Base-by-base conservation (phyloP, 1,140 invertebrate species). In the Formica exsecta region DNA sequence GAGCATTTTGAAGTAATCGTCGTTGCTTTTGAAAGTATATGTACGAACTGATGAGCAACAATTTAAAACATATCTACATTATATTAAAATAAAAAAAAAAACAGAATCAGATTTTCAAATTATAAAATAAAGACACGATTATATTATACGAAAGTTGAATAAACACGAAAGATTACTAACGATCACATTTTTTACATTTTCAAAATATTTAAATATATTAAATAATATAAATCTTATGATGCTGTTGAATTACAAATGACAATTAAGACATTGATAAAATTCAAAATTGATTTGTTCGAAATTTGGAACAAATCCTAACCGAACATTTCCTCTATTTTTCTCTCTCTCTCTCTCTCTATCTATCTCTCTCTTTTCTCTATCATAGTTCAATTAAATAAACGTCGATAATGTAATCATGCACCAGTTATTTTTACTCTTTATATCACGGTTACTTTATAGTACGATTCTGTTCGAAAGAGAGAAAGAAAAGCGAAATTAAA, bases 341-440 rank as follows among this genome's bases (percentile, higher is more conserved):
- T 38, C 36, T 38, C 36, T 38, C 9, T 8, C 9, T 44, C 22
- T 22, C 22, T 22, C 22, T 22, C 22, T 22, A 3, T 38, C 36
- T 38, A 0, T 38, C 41, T 8, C 9, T 8, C 9, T 11, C 9
- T 44, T 44, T 9, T 32, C 25, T 25, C 22, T 13, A 19, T 3
- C 13, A 8, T 2, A 48, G 4, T 16, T 76, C 66, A 76, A 85
- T 84, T 88, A 84, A 87, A 88, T 57, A 83, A 85, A 77, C 25
- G 19, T n/a, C 13, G 85, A 87, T 88, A 70, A 9, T 32, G 29
- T 32, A 75, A 88, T 88, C 59, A 38, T 8, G 19, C 2, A 38
- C 19, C 5, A 4, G 44, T 76, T 83, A 84, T 76, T 88, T 87
- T 61, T 77, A 29, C 25, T 11, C 51, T 41, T 29, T 44, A 65